Percentiles rank a stretch among this genome's conserved stretches.
Conservation (phyloP, 2,888 invertebrate species). For the Xanthia togata region DNA sequence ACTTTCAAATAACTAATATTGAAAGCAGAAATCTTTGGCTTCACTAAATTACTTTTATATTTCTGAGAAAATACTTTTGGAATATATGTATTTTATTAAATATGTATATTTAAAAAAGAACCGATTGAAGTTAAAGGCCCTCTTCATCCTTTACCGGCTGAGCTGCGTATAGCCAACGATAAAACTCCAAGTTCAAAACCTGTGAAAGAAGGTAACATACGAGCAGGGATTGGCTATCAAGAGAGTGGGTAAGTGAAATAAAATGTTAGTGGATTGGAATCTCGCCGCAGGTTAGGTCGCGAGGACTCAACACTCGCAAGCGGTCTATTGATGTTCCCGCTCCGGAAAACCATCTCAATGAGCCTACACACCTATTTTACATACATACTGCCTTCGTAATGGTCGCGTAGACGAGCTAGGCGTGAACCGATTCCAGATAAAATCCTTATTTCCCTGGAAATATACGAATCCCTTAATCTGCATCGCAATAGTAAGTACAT, state of each 20-base stretch:
- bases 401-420: slow-evolving; percentile 75
- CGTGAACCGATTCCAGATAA: slow-evolving; percentile 79
- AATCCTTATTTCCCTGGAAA: slow-evolving; percentile 71
- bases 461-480: slow-evolving; percentile 74
- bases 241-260: slow-evolving; percentile 67
- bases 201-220: slow-evolving; percentile 59
- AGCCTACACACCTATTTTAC: slow-evolving; percentile 73
- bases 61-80: background rate
- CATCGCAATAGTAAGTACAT: slow-evolving; percentile 69
- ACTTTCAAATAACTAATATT: slow-evolving; percentile 52
- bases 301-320: slow-evolving; percentile 64
- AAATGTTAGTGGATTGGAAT: slow-evolving; percentile 68
- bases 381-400: slow-evolving; percentile 79
- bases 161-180: slow-evolving; percentile 40
- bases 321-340: slow-evolving; percentile 71
- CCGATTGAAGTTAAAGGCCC: slow-evolving; percentile 30
- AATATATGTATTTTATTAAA: slow-evolving; percentile 13
- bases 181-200: slow-evolving; percentile 54
- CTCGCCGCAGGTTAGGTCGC: slow-evolving; percentile 64
- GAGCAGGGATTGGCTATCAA: slow-evolving; percentile 66
- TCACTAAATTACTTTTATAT: slow-evolving; percentile 41
- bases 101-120: slow-evolving; percentile 29
- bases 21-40: slow-evolving; percentile 41
- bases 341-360: slow-evolving; percentile 72
- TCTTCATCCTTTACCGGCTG: slow-evolving; percentile 41